Percentiles rank a stretch among this genome's conserved stretches.
Conservation (phyloP, 64 coral and sea anemone genomes). For the Montipora foliosa region DNA sequence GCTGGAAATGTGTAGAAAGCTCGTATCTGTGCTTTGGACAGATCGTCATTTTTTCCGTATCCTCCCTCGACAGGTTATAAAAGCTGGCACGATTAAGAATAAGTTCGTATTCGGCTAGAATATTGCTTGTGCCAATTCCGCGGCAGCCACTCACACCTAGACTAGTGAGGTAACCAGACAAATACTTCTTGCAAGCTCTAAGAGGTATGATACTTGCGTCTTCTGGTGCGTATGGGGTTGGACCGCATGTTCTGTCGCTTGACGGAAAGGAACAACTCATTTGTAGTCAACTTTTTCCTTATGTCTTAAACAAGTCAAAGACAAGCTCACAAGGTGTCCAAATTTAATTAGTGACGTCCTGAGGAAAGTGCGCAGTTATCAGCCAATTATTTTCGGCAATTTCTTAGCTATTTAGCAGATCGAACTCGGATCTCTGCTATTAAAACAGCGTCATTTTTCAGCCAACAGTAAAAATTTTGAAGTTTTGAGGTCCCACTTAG, state of each 20-base stretch:
- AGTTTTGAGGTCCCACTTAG: neutral
- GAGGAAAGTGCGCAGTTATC: too few species aligned
- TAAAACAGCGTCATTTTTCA: neutral
- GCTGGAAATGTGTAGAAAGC: slow-evolving; percentile 19
- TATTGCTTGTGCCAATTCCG: neutral
- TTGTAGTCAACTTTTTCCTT: neutral
- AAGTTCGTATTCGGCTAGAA: too few species aligned
- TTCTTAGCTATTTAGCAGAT: neutral
- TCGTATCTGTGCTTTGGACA: neutral
- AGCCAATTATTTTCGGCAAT: too few species aligned
- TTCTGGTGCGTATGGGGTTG: neutral
- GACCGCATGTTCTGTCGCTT: neutral
- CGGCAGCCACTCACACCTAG: neutral
- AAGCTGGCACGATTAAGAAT: neutral
- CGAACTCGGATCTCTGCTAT: slow-evolving; percentile 9
- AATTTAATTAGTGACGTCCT: neutral
- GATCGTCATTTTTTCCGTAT: neutral
- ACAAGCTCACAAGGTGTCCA: neutral
- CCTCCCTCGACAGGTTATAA: neutral
- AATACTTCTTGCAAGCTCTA: neutral
- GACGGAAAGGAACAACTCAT: neutral
- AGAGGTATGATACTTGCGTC: neutral
- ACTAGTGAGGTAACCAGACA: neutral
- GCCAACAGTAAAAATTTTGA: too few species aligned
- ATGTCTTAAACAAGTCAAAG: neutral